Base-by-base conservation (phyloP, 2,797 vertebrate genomes). In the Hypotaenidia philippensis region DNA sequence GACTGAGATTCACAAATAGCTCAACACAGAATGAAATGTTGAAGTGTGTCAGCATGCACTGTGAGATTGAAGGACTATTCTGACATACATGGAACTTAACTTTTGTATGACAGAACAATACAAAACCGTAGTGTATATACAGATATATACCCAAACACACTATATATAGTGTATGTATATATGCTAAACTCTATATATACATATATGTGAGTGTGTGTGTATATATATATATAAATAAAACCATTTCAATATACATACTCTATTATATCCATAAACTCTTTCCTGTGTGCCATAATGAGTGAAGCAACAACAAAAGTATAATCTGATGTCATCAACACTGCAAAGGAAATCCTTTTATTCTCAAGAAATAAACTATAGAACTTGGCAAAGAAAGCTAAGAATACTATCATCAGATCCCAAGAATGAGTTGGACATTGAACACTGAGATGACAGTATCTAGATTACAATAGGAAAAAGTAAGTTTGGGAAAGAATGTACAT, bases 21-120 rank as follows among this genome's bases (percentile, higher is more conserved):
- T 82, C 70, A 94, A 94, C 76, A 88, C 12, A 79, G 44, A 83
- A 93, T 83, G 91, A 94, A 70, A 94, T 53, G 83, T n/a, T 64
- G 65, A 76, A 70, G 88, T 76, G 40, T 77, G 69, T 53, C 75
- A 79, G 80, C 72, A 92, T 75, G 87, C 70, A 72, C 32, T 63
- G 78, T 64, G 66, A 91, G 29, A 82, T 0, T 56, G 71, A 80
- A 94, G 27, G 77, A 65, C 56, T 63, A 31, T 44, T 77, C 70
- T 89, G 63, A 93, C 15, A 71, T 41, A 94, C 18, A 56, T 1
- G 38, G 50, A 75, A 52, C 59, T 91, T 32, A 6, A 44, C 9
- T 61, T 90, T 49, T 87, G 22, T 29, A 34, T 53, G 74, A 86
- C n/a, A 72, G 38, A 78, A 94, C 68, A 84, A 38, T 5, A 81